Percentiles rank a stretch among this genome's conserved stretches.
phyloP scores from a whole-genome alignment of 1,140 invertebrate genomes.

The Papilio dardanus region DNA sequence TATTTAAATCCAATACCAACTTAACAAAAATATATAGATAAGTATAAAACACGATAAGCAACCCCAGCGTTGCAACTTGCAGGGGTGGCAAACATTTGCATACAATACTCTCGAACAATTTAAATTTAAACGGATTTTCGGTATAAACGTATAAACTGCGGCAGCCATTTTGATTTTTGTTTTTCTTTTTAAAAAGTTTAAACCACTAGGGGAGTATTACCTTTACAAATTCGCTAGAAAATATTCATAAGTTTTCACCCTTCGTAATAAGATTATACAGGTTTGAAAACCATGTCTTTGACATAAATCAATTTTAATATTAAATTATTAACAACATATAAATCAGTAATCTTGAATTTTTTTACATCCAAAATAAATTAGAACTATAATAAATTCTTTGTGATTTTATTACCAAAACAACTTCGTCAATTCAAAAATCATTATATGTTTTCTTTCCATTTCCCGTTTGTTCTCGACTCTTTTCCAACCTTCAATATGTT shows the following conservation, averaged over 20 bases:
- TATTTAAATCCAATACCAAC: background rate
- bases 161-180: conserved; percentile 34
- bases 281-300: background rate
- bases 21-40: conserved; percentile 22
- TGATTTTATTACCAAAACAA: too few species aligned
- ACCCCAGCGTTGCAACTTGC: conserved; percentile 34
- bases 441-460: too few species aligned
- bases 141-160: conserved; percentile 31
- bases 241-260: conserved; percentile 25
- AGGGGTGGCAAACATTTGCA: conserved; percentile 32
- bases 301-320: background rate
- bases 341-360: background rate
- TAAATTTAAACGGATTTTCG: conserved; percentile 38
- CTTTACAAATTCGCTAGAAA: conserved; percentile 19
- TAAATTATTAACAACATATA: background rate
- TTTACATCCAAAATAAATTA: too few species aligned
- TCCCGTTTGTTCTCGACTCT: too few species aligned
- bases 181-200: conserved; percentile 28
- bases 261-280: conserved; percentile 15
- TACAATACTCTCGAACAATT: conserved; percentile 34
- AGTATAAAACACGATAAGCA: conserved; percentile 16
- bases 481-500: too few species aligned
- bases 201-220: conserved; percentile 27
- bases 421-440: too few species aligned
- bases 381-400: too few species aligned